Conservation (phyloP, 92 coral and sea anemone species). For the Epizoanthus illoricatus region DNA sequence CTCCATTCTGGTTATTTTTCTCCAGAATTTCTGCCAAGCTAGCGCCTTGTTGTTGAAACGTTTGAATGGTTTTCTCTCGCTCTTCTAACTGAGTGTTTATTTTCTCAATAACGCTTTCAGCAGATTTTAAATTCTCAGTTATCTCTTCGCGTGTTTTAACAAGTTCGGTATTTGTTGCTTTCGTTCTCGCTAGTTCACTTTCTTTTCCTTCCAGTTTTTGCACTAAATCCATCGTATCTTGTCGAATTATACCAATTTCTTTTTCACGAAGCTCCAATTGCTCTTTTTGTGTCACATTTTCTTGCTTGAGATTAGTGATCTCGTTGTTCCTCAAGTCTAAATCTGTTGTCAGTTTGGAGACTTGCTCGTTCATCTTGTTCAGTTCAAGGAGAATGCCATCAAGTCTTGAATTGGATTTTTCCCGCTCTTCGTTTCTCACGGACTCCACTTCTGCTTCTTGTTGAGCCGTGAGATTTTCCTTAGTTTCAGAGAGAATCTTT, state of each 20-base stretch:
- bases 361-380: constrained; percentile 56
- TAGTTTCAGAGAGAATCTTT: constrained; percentile 51
- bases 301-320: constrained; percentile 50
- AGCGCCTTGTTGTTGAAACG: constrained; percentile 83
- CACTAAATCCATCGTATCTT: constrained; percentile 64
- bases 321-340: constrained; percentile 59
- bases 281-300: constrained; percentile 51
- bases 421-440: constrained; percentile 64
- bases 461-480: constrained; percentile 51
- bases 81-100: constrained; percentile 76
- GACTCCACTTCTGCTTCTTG: constrained; percentile 54
- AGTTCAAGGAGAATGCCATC: constrained; percentile 71
- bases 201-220: constrained; percentile 55
- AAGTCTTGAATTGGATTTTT: constrained; percentile 60
- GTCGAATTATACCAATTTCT: constrained; percentile 55
- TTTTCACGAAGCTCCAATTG: constrained; percentile 57
- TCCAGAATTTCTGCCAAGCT: constrained; percentile 84
- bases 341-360: constrained; percentile 52
- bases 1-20: constrained; percentile 81
- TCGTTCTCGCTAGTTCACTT: constrained; percentile 44
- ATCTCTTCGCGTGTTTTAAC: constrained; percentile 50
- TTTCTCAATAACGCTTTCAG: constrained; percentile 57
- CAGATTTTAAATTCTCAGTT: constrained; percentile 51
- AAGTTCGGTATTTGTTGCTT: constrained; percentile 51
- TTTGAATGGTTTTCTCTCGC: constrained; percentile 78